Conservation (phyloP, 2,797 vertebrate species). For the Triplophysa yarkandensis region DNA sequence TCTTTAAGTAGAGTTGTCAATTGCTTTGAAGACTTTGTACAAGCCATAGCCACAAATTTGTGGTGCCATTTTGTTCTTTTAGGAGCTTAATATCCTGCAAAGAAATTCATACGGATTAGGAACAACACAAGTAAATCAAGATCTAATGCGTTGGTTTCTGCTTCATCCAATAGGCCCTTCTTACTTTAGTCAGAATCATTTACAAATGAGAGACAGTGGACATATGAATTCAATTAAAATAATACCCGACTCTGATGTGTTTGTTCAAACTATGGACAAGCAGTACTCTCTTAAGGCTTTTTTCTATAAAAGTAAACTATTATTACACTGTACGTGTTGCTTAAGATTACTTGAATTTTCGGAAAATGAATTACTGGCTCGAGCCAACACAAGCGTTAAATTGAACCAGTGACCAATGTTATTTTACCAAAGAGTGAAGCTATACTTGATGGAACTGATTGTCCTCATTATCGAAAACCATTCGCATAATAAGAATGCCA, state of each 20-base stretch:
- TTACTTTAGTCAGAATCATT: conserved; percentile 21
- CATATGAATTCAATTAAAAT: conserved; percentile 34
- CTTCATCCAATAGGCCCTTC: conserved; percentile 27
- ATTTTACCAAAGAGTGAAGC: background rate
- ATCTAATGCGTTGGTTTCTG: background rate
- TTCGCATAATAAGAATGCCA: background rate
- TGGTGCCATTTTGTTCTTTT: too few relatives aligned
- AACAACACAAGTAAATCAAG: background rate
- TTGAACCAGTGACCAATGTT: conserved; percentile 45
- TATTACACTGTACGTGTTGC: background rate
- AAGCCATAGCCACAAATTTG: conserved; percentile 1
- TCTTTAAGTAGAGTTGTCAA: background rate
- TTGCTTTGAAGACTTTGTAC: too few relatives aligned
- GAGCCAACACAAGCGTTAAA: conserved; percentile 49
- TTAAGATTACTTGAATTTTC: conserved; percentile 23
- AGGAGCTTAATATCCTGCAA: background rate
- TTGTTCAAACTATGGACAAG: conserved; percentile 19
- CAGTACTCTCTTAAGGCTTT: conserved; percentile 18
- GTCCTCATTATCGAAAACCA: background rate
- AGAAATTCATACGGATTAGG: background rate
- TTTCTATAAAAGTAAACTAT: conserved; percentile 16
- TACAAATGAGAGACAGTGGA: conserved; percentile 29
- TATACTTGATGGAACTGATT: background rate
- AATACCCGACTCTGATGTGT: conserved; percentile 32
- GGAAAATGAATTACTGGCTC: background rate